These are phyloP conservation scores for Archips crataeganus DNA, from an alignment of 2,888 invertebrate species.

Conservation along the genomic window DNA sequence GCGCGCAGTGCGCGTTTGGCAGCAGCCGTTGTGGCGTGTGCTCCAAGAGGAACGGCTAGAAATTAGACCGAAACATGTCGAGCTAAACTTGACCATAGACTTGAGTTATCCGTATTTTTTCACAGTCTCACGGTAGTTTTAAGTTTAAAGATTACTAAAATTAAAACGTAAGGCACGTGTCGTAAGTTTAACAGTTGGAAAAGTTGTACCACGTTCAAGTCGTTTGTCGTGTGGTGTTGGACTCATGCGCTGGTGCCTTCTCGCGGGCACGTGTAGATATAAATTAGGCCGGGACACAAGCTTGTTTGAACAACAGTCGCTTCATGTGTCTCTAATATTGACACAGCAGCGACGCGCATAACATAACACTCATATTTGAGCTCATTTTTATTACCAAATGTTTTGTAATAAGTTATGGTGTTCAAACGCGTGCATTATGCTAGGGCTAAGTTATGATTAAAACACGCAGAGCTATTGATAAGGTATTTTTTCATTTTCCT, in stretches of 20 bases:
- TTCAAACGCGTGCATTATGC: constrained; percentile 2
- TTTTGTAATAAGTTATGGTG: constrained; percentile 14
- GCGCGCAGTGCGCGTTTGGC: too few relatives aligned
- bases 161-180: background rate
- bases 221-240: constrained; percentile 18
- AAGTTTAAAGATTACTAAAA: background rate
- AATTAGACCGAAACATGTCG: too few relatives aligned
- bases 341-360: constrained; percentile 63
- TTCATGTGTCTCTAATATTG: constrained; percentile 67
- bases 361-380: constrained; percentile 61
- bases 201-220: background rate
- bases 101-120: too few relatives aligned
- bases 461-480: background rate
- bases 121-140: too few relatives aligned
- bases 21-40: too few relatives aligned
- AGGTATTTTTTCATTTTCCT: too few relatives aligned
- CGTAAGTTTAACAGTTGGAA: background rate
- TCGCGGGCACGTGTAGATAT: constrained; percentile 62
- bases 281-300: constrained; percentile 72
- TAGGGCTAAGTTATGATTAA: background rate
- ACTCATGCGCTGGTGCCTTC: constrained; percentile 32
- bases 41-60: too few relatives aligned
- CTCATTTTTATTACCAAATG: constrained; percentile 64
- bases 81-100: too few relatives aligned
- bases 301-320: constrained; percentile 70